Base-by-base conservation (phyloP, 64 coral and sea anemone species). In the Astreopora myriophthalma region DNA sequence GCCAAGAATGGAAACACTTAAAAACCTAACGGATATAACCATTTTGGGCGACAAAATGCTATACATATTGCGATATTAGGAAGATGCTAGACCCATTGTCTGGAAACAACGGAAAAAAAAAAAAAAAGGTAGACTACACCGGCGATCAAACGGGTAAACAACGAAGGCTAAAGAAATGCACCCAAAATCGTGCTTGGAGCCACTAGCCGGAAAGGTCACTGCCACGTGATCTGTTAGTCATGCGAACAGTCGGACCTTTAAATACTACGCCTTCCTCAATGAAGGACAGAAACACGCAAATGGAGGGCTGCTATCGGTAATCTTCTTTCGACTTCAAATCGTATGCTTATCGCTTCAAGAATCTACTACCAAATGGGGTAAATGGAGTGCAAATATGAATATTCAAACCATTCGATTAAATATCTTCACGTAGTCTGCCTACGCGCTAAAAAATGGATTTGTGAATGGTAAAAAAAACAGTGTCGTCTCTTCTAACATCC, bases 381-480 rank as follows among this genome's bases (percentile, higher is more conserved):
- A 81, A 32, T 34, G 14, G 30, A 33, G 25, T 36, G 7, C 8
- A 20, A 23, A 61, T 81, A 62, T 81, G 19, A 61, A 61, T 81
- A 83, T 83, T 83, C 57, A 83, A 60, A 83, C 19, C 76, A 69
- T 69, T 80, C 26, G 8, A 32, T 33, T 25, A 12, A 81, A 81
- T 63, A 81, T 62, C 32, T 83, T 33, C 79, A 64, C 79, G 52
- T 37, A 83, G 14, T 19, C 34, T 0, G 11, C 3, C 38, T 57
- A 11, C 32, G 32, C 25, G 19, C 17, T 1, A 22, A 63, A 36
- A 63, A 23, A 23, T 11, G 2, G 31, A 62, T 37, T 25, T 8
- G 1, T 19, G 10, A 17, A 37, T 37, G 7, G 16, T 9, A 22
- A 3, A 20, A 80, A 80, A 22, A 34, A 2, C 12, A 17, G 6